Conservation (phyloP, 1,140 invertebrate species). For the Macrotrachela quadricornifera region DNA sequence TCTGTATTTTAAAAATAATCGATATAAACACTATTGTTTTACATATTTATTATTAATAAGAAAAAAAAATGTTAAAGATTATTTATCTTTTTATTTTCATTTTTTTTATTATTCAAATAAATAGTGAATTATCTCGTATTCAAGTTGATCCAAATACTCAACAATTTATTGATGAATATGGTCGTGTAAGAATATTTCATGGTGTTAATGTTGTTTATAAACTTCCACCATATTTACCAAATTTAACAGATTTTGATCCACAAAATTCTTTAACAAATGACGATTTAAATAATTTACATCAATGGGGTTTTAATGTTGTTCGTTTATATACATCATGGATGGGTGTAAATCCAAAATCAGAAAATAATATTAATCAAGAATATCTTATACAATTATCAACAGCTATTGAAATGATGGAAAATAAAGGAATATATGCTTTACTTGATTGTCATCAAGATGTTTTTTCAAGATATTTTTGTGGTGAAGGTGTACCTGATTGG, state of each 20-base stretch:
- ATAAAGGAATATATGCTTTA: not conserved
- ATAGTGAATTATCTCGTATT: too few species aligned
- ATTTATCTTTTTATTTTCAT: too few species aligned
- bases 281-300: not conserved
- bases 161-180: constrained; percentile 10
- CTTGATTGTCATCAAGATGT: constrained; percentile 8
- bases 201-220: constrained; percentile 16
- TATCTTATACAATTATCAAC: not conserved
- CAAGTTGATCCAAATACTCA: too few species aligned
- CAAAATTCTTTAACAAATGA: constrained; percentile 8
- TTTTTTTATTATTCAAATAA: too few species aligned
- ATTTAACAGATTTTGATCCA: constrained; percentile 10
- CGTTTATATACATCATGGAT: not conserved
- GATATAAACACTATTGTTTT: too few species aligned
- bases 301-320: constrained; percentile 8
- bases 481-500: constrained; percentile 10
- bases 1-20: too few species aligned
- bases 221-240: constrained; percentile 13
- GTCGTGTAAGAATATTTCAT: constrained; percentile 14
- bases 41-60: too few species aligned
- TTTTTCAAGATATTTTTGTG: not conserved
- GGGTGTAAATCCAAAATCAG: constrained; percentile 1
- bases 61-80: too few species aligned
- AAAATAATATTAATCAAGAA: not conserved
- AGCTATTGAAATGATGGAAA: not conserved